phyloP scores from a whole-genome alignment of 2,797 vertebrate genomes.

The Cuculus canorus region DNA sequence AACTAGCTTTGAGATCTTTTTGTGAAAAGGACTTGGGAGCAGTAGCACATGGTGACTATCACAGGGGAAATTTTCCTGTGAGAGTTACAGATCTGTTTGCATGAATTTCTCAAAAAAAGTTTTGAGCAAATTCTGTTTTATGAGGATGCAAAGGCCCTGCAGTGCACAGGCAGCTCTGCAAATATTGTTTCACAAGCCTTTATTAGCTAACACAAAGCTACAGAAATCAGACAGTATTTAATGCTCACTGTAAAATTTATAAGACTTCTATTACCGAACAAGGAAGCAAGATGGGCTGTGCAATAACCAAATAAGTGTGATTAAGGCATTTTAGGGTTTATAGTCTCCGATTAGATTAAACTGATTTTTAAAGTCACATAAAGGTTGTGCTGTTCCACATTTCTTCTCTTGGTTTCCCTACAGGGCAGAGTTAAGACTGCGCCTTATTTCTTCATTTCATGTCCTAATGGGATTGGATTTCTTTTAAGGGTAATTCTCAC shows the following conservation, averaged over 20 bases:
- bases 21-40: not conserved
- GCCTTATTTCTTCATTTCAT: slow-evolving; percentile 24
- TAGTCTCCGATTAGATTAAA: not conserved
- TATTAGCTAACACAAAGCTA: not conserved
- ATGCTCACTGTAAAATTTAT: not conserved
- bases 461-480: not conserved
- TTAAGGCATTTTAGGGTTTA: slow-evolving; percentile 33
- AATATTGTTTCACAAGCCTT: not conserved
- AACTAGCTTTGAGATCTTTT: not conserved
- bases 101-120: not conserved
- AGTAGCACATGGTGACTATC: not conserved
- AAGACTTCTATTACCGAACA: not conserved
- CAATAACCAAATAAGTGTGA: slow-evolving; percentile 8
- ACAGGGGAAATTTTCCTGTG: not conserved
- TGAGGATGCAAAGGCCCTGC: not conserved
- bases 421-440: not conserved
- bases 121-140: not conserved
- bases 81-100: not conserved
- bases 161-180: not conserved
- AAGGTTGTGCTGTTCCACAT: not conserved
- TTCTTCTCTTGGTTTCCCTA: not conserved
- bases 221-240: slow-evolving; percentile 16
- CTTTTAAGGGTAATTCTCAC: slow-evolving; percentile 12
- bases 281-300: not conserved
- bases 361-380: not conserved